These are phyloP conservation scores for Volucella zonaria DNA, from an alignment of 2,888 invertebrate genomes.

Conservation along the genomic window DNA sequence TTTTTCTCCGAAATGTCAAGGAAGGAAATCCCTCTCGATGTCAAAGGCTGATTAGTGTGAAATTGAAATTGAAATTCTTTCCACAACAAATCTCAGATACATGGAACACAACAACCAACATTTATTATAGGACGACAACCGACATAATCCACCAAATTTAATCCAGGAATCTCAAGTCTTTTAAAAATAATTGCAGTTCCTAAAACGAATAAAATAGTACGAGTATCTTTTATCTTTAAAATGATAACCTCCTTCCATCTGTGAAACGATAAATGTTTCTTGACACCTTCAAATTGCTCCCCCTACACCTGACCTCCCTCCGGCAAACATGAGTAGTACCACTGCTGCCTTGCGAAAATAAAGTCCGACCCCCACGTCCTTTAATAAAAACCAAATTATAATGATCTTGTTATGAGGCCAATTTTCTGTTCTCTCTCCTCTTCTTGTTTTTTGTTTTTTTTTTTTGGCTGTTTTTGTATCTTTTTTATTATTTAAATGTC, in stretches of 20 bases:
- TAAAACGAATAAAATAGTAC: not conserved
- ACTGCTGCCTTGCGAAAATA: slow-evolving; percentile 16
- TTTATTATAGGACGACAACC: slow-evolving; percentile 12
- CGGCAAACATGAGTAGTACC: not conserved
- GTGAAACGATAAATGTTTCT: slow-evolving; percentile 56
- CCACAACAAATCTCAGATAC: slow-evolving; percentile 5
- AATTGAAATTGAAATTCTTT: too few relatives aligned
- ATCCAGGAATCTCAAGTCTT: slow-evolving; percentile 46
- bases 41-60: too few relatives aligned
- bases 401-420: slow-evolving; percentile 58
- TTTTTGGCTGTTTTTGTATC: not conserved
- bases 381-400: slow-evolving; percentile 52
- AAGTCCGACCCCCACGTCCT: slow-evolving; percentile 48
- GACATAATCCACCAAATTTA: slow-evolving; percentile 18
- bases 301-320: slow-evolving; percentile 5
- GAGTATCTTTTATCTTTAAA: slow-evolving; percentile 47
- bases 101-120: not conserved
- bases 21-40: too few relatives aligned
- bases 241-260: slow-evolving; percentile 41
- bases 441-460: not conserved
- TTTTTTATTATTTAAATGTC: slow-evolving; percentile 5
- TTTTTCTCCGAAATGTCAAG: too few relatives aligned
- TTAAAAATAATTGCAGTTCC: slow-evolving; percentile 41
- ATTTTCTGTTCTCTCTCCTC: not conserved
- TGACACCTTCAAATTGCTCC: slow-evolving; percentile 52